Base-by-base conservation (phyloP, 1,140 invertebrate species). In the Drosophila asahinai region DNA sequence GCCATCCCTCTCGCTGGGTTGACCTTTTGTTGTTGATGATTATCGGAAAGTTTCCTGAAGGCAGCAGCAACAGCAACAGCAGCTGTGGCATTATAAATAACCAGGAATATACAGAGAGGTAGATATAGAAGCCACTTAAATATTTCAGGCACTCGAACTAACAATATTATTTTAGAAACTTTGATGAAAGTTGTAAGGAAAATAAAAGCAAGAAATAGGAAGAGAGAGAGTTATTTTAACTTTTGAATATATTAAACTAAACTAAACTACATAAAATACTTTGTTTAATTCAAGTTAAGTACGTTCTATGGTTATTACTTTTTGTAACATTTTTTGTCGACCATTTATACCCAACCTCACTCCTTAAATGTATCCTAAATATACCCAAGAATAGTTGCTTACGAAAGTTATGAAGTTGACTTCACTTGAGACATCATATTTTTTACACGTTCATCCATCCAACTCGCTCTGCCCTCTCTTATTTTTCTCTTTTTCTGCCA, bases 1-100 rank as follows among this genome's bases (percentile, higher is more conserved):
- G 51, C 51, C 51, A 54, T 54, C 17, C 54, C 36, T 22, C 61
- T 22, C 42, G 30, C 15, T 25, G 15, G 22, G 42, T 40, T 65
- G 52, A 77, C 73, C 73, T 77, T 77, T 67, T 66, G 60, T 58
- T 77, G 43, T 47, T 54, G 73, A 77, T 67, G 73, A 77, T 54
- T 77, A 77, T 77, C 54, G 47, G 54, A 27, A 58, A 67, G 73
- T 74, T 71, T 70, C 52, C 22, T 36, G 19, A 48, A 54, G 33
- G 30, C 19, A 65, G 17, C 17, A 60, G 12, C 38, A 43, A 17
- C 11, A 33, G 6, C 33, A 43, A 27, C 15, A 64, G 36, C 54
- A 45, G 40, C 63, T 63, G 38, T 15, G 15, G 36, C 38, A 43
- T n/a, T 57, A 40, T 57, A 57, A 57, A 57, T 40, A 57, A 40